Base-by-base conservation (phyloP, 2,113 vertebrate species). In the Heptranchias perlo region DNA sequence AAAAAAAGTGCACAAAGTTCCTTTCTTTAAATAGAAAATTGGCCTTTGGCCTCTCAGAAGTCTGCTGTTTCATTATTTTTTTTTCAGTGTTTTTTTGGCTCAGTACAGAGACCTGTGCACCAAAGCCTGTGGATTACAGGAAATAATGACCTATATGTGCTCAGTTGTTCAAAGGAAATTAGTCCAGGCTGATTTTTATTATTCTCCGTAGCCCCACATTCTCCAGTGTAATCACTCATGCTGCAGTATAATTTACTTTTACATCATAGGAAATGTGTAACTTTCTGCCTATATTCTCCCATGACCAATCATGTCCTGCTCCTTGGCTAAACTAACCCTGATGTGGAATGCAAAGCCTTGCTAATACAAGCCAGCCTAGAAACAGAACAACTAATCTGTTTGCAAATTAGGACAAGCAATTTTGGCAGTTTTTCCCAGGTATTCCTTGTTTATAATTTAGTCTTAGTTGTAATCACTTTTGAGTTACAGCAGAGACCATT, bases 91-190 rank as follows among this genome's bases (percentile, higher is more conserved):
- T 96, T 97, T 96, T 96, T 97, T 96, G 62, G 96, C 89, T 47
- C 6, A 96, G 96, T 96, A 96, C 96, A 0, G 18, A 96, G 96
- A 97, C 96, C 97, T 97, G 96, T 93, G 87, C 96, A 97, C 97
- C 97, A 97, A 97, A 97, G 97, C 96, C 97, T 96, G 93, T 39
- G 96, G 96, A 97, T 97, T 97, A 96, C 97, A 98, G 97, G 97
- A 98, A 98, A 98, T 98, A 98, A 98, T 97, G 97, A 97, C 97
- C 97, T 98, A 96, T 97, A 97, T 98, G 97, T 98, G 97, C 97
- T 98, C 97, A 97, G 97, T 98, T 97, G 97, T 97, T 97, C 96
- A 96, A 98, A 98, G 97, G 97, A 98, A 98, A 98, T 98, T 97
- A 98, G 97, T 97, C 97, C 96, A 97, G 98, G 97, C 97, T 97